Base-by-base conservation (phyloP, 2,113 vertebrate genomes). In the Pseudopipra pipra region DNA sequence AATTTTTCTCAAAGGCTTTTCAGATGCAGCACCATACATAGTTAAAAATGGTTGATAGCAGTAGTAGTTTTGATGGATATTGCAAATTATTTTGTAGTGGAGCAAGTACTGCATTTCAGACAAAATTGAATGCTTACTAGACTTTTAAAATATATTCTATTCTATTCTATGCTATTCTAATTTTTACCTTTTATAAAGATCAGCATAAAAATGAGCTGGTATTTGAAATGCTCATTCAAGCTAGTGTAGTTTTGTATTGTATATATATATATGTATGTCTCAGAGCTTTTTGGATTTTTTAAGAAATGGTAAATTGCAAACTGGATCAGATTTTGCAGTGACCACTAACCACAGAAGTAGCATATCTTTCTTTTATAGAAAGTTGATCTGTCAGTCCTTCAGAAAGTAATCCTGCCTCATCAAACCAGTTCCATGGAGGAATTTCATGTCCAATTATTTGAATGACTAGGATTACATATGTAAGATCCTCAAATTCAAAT, bases 331-430 rank as follows among this genome's bases (percentile, higher is more conserved):
- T 74, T 80, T 59, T 88, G 46, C 51, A 81, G 43, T 17, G 35
- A 63, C 27, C 66, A 61, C 54, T 78, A 93, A 82, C 62, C 52
- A 75, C 70, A 89, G 21, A 75, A 94, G 47, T 43, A 55, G 9
- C 33, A 47, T 91, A 28, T 56, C 68, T 89, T 92, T 80, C 49
- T 84, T 77, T 74, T 39, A 13, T 2, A 85, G 58, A 85, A 91
- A 76, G 23, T 33, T 0, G 0, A 85, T 89, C 77, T 78, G 11
- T 24, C 43, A 58, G 23, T 82, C 65, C 63, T 87, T 72, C 66
- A 68, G 56, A 83, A 75, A 87, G 37, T 72, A 95, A 95, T 90
- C 70, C 66, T 93, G 43, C 44, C 78, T 87, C 95, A 90, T 96
- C 81, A 93, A 78, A 74, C 11, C 35, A 31, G 62, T 75, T 89